These are phyloP conservation scores for Tonatia bakeri DNA, from an alignment of 2,113 vertebrate species.

Conservation along the genomic window DNA sequence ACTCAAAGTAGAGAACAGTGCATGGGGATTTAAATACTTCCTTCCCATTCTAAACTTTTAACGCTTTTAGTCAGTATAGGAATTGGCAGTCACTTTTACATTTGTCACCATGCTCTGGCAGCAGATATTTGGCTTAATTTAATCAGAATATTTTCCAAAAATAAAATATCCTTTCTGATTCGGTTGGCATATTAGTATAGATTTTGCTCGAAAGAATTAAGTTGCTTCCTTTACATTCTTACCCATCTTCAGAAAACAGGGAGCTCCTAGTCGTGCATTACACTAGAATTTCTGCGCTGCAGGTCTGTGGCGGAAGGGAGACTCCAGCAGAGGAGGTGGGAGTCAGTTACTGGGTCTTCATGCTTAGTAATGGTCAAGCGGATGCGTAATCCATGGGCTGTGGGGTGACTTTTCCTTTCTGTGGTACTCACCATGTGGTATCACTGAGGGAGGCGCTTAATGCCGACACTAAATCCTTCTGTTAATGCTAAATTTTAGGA, in stretches of 20 bases:
- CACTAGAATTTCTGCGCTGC: neutral
- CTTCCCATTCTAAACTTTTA: neutral
- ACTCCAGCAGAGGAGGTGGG: neutral
- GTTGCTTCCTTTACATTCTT: constrained; percentile 19
- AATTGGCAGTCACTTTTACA: neutral
- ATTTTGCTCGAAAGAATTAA: neutral
- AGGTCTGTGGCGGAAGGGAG: neutral
- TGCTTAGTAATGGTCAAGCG: neutral
- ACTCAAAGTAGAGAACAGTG: neutral
- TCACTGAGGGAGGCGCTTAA: neutral
- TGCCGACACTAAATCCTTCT: neutral
- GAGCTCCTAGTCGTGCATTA: neutral
- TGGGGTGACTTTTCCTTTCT: neutral
- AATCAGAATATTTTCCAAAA: constrained; percentile 21
- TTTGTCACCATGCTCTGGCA: neutral
- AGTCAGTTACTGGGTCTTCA: neutral
- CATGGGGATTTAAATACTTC: neutral
- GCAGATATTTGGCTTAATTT: neutral
- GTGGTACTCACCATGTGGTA: accelerated
- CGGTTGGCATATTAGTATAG: neutral
- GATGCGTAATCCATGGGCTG: neutral
- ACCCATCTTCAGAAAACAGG: neutral
- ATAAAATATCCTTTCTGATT: neutral
- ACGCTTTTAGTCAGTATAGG: neutral
- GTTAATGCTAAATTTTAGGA: neutral